Conservation (phyloP, 2,888 invertebrate genomes). For the Andrena flavipes region DNA sequence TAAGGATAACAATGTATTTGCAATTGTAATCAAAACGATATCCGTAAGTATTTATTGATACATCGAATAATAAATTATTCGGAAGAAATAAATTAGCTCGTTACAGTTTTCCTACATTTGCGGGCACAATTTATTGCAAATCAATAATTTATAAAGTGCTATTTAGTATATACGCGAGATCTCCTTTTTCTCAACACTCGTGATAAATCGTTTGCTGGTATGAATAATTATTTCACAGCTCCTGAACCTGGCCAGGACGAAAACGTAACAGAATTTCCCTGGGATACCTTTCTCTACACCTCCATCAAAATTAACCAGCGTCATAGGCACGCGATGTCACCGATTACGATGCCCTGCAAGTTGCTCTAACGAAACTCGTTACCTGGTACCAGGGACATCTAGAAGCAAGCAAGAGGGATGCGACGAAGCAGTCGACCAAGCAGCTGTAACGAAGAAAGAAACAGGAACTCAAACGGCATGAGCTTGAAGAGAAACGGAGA, state of each 20-base stretch:
- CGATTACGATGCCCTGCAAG: constrained; percentile 40
- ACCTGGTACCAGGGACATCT: constrained; percentile 51
- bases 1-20: not conserved
- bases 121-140: not conserved
- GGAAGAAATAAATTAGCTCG: too few relatives aligned
- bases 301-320: constrained; percentile 21
- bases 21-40: too few relatives aligned
- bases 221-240: not conserved
- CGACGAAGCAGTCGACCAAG: constrained; percentile 30
- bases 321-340: constrained; percentile 27
- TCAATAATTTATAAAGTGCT: not conserved
- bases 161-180: not conserved
- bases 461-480: constrained; percentile 35
- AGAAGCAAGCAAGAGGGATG: constrained; percentile 36
- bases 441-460: constrained; percentile 33
- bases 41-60: too few relatives aligned
- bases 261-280: not conserved
- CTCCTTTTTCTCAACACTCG: not conserved
- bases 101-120: not conserved
- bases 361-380: constrained; percentile 53
- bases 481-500: constrained; percentile 22
- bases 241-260: too few relatives aligned
- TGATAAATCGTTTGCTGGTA: not conserved
- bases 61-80: too few relatives aligned
- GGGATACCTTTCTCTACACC: not conserved